These are phyloP conservation scores for Brachyrhaphis roseni DNA, from an alignment of 2,797 vertebrate genomes.

Conservation along the genomic window DNA sequence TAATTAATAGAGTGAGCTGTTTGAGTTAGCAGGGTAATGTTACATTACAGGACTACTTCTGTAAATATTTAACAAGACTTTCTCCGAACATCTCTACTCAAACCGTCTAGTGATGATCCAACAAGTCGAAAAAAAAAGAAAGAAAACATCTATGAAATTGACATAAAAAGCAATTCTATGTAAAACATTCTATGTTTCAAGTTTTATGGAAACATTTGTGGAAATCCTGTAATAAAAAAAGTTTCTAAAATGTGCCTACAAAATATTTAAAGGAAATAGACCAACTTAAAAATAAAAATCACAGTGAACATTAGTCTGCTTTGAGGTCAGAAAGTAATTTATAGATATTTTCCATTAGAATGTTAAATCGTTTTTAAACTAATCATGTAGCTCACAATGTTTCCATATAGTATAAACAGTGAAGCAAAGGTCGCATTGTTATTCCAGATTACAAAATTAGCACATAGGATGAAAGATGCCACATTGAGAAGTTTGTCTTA, in stretches of 20 bases:
- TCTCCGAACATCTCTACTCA: background rate
- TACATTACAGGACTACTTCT: background rate
- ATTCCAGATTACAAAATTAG: background rate
- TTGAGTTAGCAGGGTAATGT: background rate
- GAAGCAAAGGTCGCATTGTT: background rate
- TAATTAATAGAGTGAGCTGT: background rate
- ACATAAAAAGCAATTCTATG: background rate
- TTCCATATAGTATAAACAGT: background rate
- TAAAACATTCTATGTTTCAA: background rate
- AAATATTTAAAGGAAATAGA: background rate
- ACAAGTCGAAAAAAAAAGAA: background rate
- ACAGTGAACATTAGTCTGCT: too few species aligned
- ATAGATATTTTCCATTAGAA: background rate
- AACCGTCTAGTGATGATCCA: background rate
- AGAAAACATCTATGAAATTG: background rate
- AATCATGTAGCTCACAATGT: background rate
- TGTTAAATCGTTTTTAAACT: background rate
- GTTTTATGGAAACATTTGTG: background rate
- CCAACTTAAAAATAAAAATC: background rate
- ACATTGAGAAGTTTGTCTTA: background rate
- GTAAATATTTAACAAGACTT: background rate
- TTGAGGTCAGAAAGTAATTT: too few species aligned
- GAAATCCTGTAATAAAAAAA: background rate
- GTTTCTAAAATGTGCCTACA: background rate
- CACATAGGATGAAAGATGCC: conserved; percentile 3